Conservation (phyloP, 2,113 vertebrate species). For the Perognathus longimembris region DNA sequence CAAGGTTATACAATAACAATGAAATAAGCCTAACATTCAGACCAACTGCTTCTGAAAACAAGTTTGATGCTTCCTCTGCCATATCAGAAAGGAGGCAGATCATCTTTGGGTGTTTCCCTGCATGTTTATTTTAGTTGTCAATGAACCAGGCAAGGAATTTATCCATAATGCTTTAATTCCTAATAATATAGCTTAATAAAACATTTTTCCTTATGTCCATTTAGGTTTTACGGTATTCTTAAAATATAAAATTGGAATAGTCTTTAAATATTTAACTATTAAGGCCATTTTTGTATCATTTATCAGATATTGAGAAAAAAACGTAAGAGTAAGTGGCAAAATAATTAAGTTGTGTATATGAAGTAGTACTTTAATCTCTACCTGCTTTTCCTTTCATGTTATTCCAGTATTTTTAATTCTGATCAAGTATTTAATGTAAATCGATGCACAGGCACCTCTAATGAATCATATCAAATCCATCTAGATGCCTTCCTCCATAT, state of each 20-base stretch:
- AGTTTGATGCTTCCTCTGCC: not conserved
- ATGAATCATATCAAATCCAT: not conserved
- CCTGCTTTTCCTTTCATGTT: not conserved
- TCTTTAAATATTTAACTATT: too few relatives aligned
- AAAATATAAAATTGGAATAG: not conserved
- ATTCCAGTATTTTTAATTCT: not conserved
- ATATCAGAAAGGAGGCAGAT: not conserved
- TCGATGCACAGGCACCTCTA: rapidly evolving
- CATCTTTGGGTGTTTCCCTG: not conserved
- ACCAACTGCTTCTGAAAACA: not conserved
- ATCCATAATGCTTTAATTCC: not conserved
- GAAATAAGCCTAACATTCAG: not conserved
- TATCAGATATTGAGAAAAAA: not conserved
- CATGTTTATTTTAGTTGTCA: not conserved
- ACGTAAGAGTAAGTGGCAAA: not conserved
- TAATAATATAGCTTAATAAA: not conserved
- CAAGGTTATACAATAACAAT: not conserved
- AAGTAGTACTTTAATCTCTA: not conserved
- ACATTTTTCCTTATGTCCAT: not conserved
- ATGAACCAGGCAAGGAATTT: not conserved
- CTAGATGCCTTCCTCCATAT: not conserved
- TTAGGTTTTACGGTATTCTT: not conserved
- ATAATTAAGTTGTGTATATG: not conserved
- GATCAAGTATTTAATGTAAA: not conserved
- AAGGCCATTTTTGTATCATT: not conserved